Evolutionary conservation across 2,888 invertebrate genomes (phyloP), one percentile per base, ranked within the genome.

Genomic region (Diplazon laetatorius): DNA sequence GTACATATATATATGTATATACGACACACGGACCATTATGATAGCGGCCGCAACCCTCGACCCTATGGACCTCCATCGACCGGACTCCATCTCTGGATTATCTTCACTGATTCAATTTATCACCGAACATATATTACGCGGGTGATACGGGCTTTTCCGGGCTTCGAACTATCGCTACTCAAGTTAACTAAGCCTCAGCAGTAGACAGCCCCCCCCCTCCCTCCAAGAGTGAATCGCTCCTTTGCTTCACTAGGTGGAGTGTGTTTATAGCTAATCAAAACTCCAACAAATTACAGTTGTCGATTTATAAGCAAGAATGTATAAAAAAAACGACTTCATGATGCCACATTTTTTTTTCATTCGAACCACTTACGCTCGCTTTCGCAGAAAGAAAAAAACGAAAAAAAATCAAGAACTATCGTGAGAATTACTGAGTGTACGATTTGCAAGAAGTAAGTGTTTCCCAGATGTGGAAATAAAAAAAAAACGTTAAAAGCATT

Each of bases 21-120:
- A 68, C 22, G 50, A 65, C 55, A 76, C 80, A 83, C 70, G 75
- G 80, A 83, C 86, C 85, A 87, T 87, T 87, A 85, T 83, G 85
- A 88, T 87, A 86, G 85, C 84, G 81, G 84, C 76, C 71, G 78
- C 80, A 85, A 80, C 78, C 78, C 68, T 78, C 78, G 83, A 84
- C 83, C 84, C 85, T 84, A 83, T 82, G 82, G 83, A 81, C 60
- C 75, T 83, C 83, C 80, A 75, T 83, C 82, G 82, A 83, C 82
- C 82, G 85, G 86, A 86, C 85, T 87, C 87, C 85, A 85, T 86
- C 87, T 88, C 87, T 88, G 88, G 88, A 89, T 90, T 90, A 90
- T 90, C 90, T 87, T 87, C 85, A 81, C 79, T 87, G 89, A 90
- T 90, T 89, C 89, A 90, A 90, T 90, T 89, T 89, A 90, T 90